Evolutionary conservation across 2,113 vertebrate genomes (phyloP).

Genomic region (Phycodurus eques): DNA sequence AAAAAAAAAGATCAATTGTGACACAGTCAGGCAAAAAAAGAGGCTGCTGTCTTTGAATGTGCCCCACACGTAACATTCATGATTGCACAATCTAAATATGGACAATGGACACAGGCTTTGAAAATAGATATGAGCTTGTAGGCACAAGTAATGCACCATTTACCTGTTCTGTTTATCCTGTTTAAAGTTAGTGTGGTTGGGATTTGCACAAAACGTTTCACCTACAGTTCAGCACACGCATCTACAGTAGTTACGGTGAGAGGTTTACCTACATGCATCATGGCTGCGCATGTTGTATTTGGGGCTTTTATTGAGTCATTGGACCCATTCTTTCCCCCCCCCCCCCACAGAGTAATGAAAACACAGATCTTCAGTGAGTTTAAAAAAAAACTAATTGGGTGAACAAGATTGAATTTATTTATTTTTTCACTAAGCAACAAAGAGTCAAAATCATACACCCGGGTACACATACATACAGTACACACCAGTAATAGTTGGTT

Average conservation of each 20-base stretch:
- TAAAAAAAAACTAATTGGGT: too few species aligned
- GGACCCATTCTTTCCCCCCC: too few species aligned
- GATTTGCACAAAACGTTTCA: too few species aligned
- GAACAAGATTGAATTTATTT: too few species aligned
- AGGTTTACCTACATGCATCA: too few species aligned
- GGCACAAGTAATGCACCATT: background rate
- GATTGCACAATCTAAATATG: background rate
- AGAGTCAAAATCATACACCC: background rate
- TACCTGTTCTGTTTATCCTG: background rate
- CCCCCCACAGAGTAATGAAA: too few species aligned
- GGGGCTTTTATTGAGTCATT: too few species aligned
- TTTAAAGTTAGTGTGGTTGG: background rate
- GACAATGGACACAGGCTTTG: background rate
- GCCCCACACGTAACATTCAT: background rate
- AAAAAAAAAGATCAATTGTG: too few species aligned
- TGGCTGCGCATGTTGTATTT: too few species aligned
- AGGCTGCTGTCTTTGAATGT: background rate
- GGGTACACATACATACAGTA: background rate
- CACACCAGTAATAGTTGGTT: background rate
- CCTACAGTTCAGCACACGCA: too few species aligned
- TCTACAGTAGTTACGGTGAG: too few species aligned
- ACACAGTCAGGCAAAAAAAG: too few species aligned
- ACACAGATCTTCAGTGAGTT: background rate
- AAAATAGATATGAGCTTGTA: background rate
- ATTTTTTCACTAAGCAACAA: background rate